Percentiles rank a stretch among this genome's conserved stretches.
phyloP scores from a whole-genome alignment of 2,797 vertebrate genomes.

The Acanthis flammea region DNA sequence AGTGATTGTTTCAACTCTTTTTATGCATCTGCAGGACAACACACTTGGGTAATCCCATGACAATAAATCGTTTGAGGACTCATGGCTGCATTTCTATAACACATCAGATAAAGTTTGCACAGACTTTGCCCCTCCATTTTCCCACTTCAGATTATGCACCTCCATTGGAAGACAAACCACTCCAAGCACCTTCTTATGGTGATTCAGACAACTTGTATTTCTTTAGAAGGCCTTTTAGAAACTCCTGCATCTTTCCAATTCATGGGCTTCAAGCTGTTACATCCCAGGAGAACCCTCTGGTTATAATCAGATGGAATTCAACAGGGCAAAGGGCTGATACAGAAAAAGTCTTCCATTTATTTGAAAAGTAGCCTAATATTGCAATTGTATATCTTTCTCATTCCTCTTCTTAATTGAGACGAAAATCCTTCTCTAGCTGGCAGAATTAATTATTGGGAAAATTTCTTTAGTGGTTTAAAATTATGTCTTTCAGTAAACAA shows the following conservation, averaged over 20 bases:
- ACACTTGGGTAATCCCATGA: background rate
- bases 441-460: background rate
- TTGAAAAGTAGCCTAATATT: background rate
- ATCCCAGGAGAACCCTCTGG: background rate
- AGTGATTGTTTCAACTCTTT: background rate
- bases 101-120: background rate
- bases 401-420: background rate
- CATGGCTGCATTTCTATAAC: background rate
- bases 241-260: background rate
- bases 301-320: background rate
- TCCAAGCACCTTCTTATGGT: background rate
- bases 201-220: background rate
- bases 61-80: background rate
- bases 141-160: background rate
- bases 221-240: background rate
- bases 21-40: background rate
- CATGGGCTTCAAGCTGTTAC: background rate
- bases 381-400: background rate
- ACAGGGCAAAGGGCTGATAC: background rate
- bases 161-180: background rate
- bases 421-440: background rate
- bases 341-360: background rate
- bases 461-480: background rate
- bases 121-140: background rate
- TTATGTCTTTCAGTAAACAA: background rate